A percentile compares a stretch with the other conserved stretches of the same genome.
phyloP scores from a whole-genome alignment of 2,113 vertebrate genomes.

The Tachycineta bicolor region DNA sequence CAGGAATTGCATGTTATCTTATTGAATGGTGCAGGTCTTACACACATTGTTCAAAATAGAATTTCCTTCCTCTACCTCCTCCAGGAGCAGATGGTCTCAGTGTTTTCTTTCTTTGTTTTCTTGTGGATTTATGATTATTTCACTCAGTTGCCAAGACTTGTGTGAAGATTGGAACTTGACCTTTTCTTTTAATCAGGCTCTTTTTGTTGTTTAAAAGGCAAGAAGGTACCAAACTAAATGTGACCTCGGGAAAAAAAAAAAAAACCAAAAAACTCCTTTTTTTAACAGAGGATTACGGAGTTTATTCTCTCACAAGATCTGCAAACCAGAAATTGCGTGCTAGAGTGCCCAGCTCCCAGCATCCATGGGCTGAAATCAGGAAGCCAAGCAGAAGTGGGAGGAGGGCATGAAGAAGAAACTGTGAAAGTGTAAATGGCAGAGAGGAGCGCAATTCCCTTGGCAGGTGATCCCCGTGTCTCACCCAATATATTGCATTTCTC shows the following conservation, averaged over 20 bases:
- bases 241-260: neutral
- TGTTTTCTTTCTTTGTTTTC: constrained; percentile 14
- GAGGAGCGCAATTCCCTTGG: neutral
- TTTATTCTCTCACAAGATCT: neutral
- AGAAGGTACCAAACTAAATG: neutral
- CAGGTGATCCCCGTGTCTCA: neutral
- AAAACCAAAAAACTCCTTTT: fast-evolving
- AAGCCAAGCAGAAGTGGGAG: neutral
- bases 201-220: neutral
- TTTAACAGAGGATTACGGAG: neutral
- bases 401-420: neutral
- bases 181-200: neutral
- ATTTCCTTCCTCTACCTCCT: neutral
- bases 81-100: neutral
- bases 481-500: neutral
- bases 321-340: neutral
- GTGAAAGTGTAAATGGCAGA: neutral
- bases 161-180: neutral
- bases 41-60: neutral
- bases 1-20: neutral
- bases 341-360: neutral
- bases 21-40: constrained; percentile 17
- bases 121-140: neutral
- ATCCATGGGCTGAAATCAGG: neutral
- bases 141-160: neutral